phyloP scores from a whole-genome alignment of 2,888 invertebrate genomes.

The Spisula solida region DNA sequence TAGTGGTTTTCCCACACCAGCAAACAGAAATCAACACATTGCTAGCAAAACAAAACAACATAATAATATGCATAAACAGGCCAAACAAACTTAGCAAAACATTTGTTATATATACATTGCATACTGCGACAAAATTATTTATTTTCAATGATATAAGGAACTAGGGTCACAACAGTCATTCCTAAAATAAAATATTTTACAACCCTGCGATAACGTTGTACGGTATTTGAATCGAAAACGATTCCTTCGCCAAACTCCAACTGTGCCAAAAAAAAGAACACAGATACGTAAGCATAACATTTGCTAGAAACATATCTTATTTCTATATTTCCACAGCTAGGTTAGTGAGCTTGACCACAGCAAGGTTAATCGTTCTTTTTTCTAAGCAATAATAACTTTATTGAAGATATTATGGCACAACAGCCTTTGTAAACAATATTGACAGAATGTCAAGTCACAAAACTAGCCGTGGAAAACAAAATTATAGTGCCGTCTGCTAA shows the following conservation, averaged over 20 bases:
- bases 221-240: slow-evolving; percentile 83
- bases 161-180: slow-evolving; percentile 47
- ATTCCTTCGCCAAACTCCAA: slow-evolving; percentile 84
- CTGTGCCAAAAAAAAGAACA: slow-evolving; percentile 77
- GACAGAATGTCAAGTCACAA: neutral
- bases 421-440: neutral
- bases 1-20: neutral
- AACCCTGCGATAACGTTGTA: slow-evolving; percentile 52
- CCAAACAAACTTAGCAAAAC: slow-evolving; percentile 16
- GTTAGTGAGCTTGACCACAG: neutral
- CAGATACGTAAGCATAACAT: slow-evolving; percentile 9
- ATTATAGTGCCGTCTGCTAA: neutral
- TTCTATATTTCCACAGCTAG: neutral
- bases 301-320: slow-evolving; percentile 2
- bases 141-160: slow-evolving; percentile 34
- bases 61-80: neutral
- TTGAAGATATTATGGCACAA: neutral
- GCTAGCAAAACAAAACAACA: slow-evolving; percentile 16
- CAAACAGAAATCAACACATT: slow-evolving; percentile 2
- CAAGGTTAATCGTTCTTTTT: neutral
- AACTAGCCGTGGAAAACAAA: neutral
- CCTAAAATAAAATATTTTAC: slow-evolving; percentile 43
- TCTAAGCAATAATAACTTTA: neutral
- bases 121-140: slow-evolving; percentile 13
- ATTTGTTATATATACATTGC: slow-evolving; percentile 17